phyloP scores from a whole-genome alignment of 2,797 vertebrate genomes.

The Taeniopygia guttata region DNA sequence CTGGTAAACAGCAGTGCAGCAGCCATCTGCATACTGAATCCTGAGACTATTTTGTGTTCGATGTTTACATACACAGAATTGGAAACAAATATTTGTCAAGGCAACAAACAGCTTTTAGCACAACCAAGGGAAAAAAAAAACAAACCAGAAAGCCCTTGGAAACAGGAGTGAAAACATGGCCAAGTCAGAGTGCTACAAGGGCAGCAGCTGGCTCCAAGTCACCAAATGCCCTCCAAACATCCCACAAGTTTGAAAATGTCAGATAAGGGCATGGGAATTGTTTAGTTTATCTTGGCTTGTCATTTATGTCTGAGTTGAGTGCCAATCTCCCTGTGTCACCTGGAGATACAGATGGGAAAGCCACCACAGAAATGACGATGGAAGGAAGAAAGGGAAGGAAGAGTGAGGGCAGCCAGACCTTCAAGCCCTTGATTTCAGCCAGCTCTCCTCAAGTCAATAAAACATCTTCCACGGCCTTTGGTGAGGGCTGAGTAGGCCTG shows the following conservation, averaged over 20 bases:
- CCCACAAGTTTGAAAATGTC: not conserved
- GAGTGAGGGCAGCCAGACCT: not conserved
- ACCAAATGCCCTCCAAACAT: not conserved
- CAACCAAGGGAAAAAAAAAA: not conserved
- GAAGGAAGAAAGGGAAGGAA: not conserved
- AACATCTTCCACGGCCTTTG: not conserved
- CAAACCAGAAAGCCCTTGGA: not conserved
- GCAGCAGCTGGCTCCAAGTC: constrained; percentile 10
- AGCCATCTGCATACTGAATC: constrained; percentile 27
- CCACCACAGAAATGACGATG: not conserved
- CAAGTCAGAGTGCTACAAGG: not conserved
- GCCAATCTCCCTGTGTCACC: not conserved
- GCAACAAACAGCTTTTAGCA: constrained; percentile 13
- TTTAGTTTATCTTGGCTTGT: not conserved
- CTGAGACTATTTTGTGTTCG: not conserved
- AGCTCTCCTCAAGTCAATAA: not conserved
- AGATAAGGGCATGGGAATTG: not conserved
- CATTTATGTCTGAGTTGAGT: not conserved
- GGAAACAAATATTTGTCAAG: constrained; percentile 55
- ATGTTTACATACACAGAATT: not conserved
- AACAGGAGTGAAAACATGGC: not conserved
- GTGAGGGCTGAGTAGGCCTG: not conserved
- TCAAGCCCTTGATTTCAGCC: not conserved
- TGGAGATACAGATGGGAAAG: not conserved
- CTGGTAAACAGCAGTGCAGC: constrained; percentile 32